These are phyloP conservation scores for Habrosyne pyritoides DNA, from an alignment of 2,888 invertebrate species.

Conservation along the genomic window DNA sequence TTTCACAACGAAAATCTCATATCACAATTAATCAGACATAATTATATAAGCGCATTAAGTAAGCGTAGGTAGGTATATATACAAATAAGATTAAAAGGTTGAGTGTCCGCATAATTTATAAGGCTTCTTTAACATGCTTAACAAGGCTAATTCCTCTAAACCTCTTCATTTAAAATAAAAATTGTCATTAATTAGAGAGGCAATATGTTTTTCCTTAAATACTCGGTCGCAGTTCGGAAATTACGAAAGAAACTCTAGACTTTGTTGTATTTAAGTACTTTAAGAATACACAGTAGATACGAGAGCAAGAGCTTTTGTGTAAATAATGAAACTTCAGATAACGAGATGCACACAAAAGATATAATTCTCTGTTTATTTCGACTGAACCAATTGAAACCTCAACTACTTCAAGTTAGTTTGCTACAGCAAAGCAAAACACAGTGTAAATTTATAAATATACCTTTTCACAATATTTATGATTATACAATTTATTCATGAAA, in stretches of 20 bases:
- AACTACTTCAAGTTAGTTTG: constrained; percentile 7
- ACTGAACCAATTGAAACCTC: neutral
- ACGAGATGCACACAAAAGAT: constrained; percentile 65
- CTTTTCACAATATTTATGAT: neutral
- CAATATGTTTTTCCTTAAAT: no score
- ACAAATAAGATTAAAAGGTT: constrained; percentile 50
- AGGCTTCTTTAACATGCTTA: constrained; percentile 43
- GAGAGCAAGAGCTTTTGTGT: constrained; percentile 28
- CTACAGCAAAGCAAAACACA: neutral
- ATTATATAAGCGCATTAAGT: constrained; percentile 43
- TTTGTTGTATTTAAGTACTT: neutral
- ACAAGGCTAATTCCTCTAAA: constrained; percentile 24
- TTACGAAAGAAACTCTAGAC: neutral
- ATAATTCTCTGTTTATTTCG: neutral
- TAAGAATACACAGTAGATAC: neutral
- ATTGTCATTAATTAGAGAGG: neutral
- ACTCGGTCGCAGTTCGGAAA: neutral
- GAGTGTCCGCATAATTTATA: constrained; percentile 37
- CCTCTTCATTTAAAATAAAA: neutral
- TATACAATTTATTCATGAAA: neutral
- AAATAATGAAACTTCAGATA: constrained; percentile 64
- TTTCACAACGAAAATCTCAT: neutral
- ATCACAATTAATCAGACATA: constrained; percentile 36
- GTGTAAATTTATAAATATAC: neutral
- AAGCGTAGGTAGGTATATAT: constrained; percentile 29